Base-by-base conservation (phyloP, 2,797 vertebrate species). In the Molossus alvarezi region DNA sequence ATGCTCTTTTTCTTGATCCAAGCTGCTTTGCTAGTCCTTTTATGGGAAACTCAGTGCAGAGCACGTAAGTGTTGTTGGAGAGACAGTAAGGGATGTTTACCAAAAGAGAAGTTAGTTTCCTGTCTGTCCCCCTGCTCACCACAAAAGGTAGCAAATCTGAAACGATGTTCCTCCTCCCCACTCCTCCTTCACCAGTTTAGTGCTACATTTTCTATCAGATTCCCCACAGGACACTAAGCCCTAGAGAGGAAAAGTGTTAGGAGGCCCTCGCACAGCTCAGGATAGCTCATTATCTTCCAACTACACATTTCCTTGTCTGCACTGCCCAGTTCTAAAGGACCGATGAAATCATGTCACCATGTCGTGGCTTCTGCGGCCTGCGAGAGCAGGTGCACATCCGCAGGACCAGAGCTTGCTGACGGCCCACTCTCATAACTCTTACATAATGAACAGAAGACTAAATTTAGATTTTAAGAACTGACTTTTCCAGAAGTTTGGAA, bases 401-500 rank as follows among this genome's bases (percentile, higher is more conserved):
- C 37, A 77, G 41, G 21, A 25, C 79, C 48, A 85, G 1, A 76
- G 55, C 33, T 51, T 95, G 64, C 83, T 93, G 83, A 91, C 75
- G 53, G 13, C 23, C 84, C 67, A 80, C 21, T 62, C 18, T 84
- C 33, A 58, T 67, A 29, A 88, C 71, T 84, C 45, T 96, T 72
- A 64, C 13, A 67, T 88, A 76, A 5, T 48, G 48, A 69, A 29
- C 51, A 9, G 21, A 88, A 91, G 62, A 88, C 90, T 90, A 94
- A 87, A 90, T 88, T 95, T 95, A 94, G 65, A 6, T 65, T 93
- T 95, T 69, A 93, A 95, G 75, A 94, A 90, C 37, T 91, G 64
- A 51, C 20, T 81, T 85, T 89, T 87, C 82, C 75, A 92, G 53
- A 95, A 89, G 29, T 27, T 73, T 93, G 18, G 53, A 95, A 90